phyloP scores from a whole-genome alignment of 2,888 invertebrate species.

The Acanthococcus lagerstroemiae region DNA sequence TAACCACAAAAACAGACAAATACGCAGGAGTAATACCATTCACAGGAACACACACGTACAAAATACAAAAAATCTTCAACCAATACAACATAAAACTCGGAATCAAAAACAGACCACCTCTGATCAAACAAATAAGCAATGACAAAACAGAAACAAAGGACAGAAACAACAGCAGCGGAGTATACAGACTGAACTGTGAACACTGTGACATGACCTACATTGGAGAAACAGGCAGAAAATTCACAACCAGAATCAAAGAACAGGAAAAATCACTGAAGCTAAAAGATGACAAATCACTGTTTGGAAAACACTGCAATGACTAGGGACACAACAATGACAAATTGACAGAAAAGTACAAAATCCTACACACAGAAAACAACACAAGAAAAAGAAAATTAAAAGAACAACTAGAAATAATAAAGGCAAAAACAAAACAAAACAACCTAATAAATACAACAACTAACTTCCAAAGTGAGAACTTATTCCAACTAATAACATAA shows the following conservation, averaged over 20 bases:
- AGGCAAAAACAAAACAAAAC: background rate
- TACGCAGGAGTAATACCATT: too few species aligned
- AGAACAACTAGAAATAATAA: too few species aligned
- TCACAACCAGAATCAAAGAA: background rate
- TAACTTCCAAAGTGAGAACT: background rate
- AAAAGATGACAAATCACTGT: background rate
- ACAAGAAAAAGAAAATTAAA: background rate
- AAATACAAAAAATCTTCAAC: background rate
- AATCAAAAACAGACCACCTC: background rate
- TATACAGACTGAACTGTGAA: background rate
- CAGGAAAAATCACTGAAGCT: background rate
- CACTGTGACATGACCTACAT: background rate
- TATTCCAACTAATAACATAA: background rate
- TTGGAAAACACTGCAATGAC: conserved; percentile 22
- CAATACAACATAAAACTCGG: background rate
- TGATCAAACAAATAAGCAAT: background rate
- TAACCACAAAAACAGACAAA: background rate
- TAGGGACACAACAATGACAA: conserved; percentile 32
- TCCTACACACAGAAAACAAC: background rate
- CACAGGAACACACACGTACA: background rate
- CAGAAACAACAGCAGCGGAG: background rate
- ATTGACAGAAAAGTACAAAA: background rate
- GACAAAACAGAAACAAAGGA: background rate
- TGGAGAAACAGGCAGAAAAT: background rate
- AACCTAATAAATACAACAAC: background rate